These are phyloP conservation scores for Peromyscus aztecus DNA, from an alignment of 2,797 vertebrate genomes.

Conservation along the genomic window DNA sequence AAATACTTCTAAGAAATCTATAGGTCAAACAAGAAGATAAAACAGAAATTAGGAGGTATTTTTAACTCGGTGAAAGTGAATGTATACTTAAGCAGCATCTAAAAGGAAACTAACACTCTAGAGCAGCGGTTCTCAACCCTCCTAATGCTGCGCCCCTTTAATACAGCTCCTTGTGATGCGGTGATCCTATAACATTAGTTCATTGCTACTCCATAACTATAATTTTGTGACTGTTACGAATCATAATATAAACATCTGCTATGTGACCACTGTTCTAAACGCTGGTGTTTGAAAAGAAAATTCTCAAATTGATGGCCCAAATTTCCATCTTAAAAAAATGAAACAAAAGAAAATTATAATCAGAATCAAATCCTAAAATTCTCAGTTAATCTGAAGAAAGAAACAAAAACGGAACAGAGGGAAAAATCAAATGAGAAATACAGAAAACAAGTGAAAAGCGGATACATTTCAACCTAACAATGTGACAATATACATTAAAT, in stretches of 20 bases:
- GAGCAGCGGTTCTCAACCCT: not conserved
- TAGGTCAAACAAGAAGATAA: not conserved
- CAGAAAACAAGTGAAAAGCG: not conserved
- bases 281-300: not conserved
- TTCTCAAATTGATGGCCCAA: not conserved
- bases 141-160: not conserved
- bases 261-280: not conserved
- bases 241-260: not conserved
- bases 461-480: not conserved
- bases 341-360: not conserved
- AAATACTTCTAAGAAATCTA: not conserved
- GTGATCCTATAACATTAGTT: not conserved
- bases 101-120: not conserved
- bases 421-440: constrained; percentile 28
- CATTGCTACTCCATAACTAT: not conserved
- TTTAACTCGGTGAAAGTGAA: not conserved
- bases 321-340: not conserved
- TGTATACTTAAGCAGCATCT: too few relatives aligned
- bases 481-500: not conserved
- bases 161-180: not conserved
- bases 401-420: not conserved
- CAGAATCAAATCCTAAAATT: constrained; percentile 34
- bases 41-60: not conserved
- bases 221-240: not conserved
- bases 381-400: constrained; percentile 18